Conservation (phyloP, 2,888 invertebrate genomes). For the Branchipolynoe longqiensis region DNA sequence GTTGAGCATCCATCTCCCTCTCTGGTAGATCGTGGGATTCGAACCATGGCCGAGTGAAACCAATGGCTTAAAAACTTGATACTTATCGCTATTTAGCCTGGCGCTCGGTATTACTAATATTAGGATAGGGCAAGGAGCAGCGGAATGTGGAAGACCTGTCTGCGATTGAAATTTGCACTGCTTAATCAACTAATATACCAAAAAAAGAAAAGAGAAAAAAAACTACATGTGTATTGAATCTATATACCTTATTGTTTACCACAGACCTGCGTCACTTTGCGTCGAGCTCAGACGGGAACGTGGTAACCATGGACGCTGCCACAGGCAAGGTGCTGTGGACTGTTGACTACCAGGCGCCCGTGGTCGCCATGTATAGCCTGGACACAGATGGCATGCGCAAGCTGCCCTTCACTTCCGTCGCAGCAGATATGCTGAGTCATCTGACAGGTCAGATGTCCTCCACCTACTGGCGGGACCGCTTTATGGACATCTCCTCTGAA, state of each 20-base stretch:
- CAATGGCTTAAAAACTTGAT: too few relatives aligned
- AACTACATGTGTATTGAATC: too few relatives aligned
- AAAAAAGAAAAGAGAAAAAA: too few relatives aligned
- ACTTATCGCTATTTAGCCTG: too few relatives aligned
- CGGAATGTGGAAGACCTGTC: too few relatives aligned
- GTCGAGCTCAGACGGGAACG: slow-evolving; percentile 92
- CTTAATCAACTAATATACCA: too few relatives aligned
- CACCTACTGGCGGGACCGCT: slow-evolving; percentile 76
- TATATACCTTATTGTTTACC: background rate
- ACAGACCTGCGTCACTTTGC: slow-evolving; percentile 94
- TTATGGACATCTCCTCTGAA: slow-evolving; percentile 77
- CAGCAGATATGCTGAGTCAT: slow-evolving; percentile 89
- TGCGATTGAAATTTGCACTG: too few relatives aligned
- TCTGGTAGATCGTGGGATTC: too few relatives aligned
- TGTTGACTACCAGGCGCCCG: slow-evolving; percentile 92
- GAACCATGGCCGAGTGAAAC: too few relatives aligned
- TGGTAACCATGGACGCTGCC: slow-evolving; percentile 91
- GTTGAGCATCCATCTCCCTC: too few relatives aligned
- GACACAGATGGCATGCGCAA: slow-evolving; percentile 86
- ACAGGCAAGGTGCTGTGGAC: slow-evolving; percentile 91
- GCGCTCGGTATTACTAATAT: too few relatives aligned
- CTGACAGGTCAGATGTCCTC: slow-evolving; percentile 78
- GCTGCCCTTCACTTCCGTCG: slow-evolving; percentile 93
- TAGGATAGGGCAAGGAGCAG: too few relatives aligned
- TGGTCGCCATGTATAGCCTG: slow-evolving; percentile 91